These are phyloP conservation scores for Pseudococcus longispinus DNA, from an alignment of 2,888 invertebrate genomes.

Conservation along the genomic window DNA sequence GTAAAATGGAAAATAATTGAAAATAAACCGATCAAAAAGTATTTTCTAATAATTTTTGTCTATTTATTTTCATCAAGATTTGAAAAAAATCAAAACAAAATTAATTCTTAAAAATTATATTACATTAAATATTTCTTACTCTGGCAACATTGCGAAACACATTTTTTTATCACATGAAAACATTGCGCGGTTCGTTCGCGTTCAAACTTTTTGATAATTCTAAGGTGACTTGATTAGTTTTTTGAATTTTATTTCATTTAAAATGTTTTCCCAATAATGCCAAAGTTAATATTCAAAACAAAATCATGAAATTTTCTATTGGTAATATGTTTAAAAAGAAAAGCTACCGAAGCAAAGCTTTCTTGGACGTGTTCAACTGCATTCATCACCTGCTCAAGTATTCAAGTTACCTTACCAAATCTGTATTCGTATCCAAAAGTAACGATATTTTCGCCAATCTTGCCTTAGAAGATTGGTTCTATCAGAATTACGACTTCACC, in stretches of 20 bases:
- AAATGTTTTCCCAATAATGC: background rate
- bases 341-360: background rate
- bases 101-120: too few relatives aligned
- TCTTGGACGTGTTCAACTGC: background rate
- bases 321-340: background rate
- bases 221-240: background rate
- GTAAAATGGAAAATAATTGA: background rate
- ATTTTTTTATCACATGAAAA: conserved; percentile 17
- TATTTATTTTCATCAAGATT: background rate
- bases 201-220: background rate
- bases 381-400: conserved; percentile 61
- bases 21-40: background rate
- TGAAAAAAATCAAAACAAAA: background rate
- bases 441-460: conserved; percentile 90
- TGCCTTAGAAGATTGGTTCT: conserved; percentile 96
- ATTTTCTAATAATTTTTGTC: background rate
- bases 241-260: background rate
- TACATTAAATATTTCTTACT: too few relatives aligned
- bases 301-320: background rate
- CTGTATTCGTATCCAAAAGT: conserved; percentile 91
- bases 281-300: background rate
- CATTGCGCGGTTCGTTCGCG: background rate
- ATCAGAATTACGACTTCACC: conserved; percentile 82
- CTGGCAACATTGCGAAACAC: background rate
- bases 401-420: conserved; percentile 71